Conservation (phyloP, 1,140 invertebrate genomes). For the Solen grandis region DNA sequence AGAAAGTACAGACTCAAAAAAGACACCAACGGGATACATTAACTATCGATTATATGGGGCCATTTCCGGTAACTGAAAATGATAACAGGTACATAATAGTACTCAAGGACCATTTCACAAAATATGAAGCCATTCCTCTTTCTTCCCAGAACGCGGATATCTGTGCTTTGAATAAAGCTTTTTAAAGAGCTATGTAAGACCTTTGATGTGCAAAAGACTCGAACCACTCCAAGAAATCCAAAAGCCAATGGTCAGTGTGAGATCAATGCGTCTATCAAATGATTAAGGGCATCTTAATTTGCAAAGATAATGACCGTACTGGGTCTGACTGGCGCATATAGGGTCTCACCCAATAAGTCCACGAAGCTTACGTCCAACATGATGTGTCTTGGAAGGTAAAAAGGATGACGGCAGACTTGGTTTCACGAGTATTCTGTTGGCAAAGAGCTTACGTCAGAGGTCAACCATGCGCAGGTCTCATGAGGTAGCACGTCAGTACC, state of each 20-base stretch:
- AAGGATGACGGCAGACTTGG: constrained; percentile 7
- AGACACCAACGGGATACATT: no score
- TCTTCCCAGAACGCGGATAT: background rate
- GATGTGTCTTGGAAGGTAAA: no score
- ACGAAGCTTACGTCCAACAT: no score
- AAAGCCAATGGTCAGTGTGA: background rate
- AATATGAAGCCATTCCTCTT: background rate
- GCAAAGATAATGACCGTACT: background rate
- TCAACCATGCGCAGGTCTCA: background rate
- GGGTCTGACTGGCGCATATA: background rate
- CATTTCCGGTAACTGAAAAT: no score
- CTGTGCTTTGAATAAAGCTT: background rate
- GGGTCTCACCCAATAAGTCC: background rate
- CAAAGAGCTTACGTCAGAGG: background rate
- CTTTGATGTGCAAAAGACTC: constrained; percentile 3
- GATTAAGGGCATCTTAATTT: background rate
- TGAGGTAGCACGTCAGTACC: no score
- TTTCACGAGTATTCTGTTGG: background rate
- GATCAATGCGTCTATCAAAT: background rate
- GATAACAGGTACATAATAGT: no score
- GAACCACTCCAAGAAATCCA: background rate
- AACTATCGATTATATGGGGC: no score
- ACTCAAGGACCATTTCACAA: no score
- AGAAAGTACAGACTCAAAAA: no score
- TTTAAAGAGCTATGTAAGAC: constrained; percentile 4